These are phyloP conservation scores for Chrysemys picta DNA, from an alignment of 2,113 vertebrate genomes.

Conservation along the genomic window DNA sequence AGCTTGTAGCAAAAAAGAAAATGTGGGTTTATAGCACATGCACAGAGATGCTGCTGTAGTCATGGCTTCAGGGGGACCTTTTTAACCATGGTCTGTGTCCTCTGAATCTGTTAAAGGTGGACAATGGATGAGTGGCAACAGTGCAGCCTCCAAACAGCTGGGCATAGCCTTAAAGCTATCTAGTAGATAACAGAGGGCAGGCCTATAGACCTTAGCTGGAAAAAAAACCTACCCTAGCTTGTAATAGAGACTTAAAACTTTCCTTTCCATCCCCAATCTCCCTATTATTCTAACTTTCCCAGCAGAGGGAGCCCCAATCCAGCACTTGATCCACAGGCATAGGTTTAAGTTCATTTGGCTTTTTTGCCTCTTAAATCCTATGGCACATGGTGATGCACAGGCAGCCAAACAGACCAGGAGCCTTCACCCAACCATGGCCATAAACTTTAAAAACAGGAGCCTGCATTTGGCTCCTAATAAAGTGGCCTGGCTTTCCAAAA, in stretches of 20 bases:
- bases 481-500: neutral
- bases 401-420: neutral
- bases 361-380: neutral
- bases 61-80: rapidly evolving
- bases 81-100: neutral
- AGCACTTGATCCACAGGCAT: rapidly evolving
- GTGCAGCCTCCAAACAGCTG: neutral
- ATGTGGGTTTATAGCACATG: neutral
- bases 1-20: neutral
- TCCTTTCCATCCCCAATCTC: neutral
- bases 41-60: neutral
- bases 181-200: neutral
- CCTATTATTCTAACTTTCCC: neutral
- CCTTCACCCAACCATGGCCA: neutral
- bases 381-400: neutral
- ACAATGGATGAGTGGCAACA: neutral
- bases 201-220: neutral
- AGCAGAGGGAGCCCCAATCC: neutral
- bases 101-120: neutral
- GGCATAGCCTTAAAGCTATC: rapidly evolving
- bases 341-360: neutral
- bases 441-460: neutral
- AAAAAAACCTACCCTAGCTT: neutral
- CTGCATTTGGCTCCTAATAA: neutral
- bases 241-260: neutral